Evolutionary conservation across 2,113 vertebrate genomes (phyloP).

Genomic region (Zeus faber): DNA sequence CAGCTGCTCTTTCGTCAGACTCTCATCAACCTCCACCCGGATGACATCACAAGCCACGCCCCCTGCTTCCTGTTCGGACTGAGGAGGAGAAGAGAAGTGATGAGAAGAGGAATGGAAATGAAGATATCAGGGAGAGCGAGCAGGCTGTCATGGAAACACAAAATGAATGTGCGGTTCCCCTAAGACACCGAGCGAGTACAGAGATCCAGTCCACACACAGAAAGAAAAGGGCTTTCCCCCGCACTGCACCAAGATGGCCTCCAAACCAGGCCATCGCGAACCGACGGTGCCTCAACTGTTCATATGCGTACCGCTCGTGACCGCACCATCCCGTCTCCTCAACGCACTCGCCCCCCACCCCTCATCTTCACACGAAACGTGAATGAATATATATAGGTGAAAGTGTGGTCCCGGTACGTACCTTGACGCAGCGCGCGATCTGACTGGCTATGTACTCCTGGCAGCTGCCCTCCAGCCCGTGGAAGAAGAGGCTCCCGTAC

Average conservation of each 20-base stretch:
- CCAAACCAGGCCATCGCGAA: too few relatives aligned
- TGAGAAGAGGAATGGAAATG: neutral
- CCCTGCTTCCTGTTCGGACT: slow-evolving; percentile 84
- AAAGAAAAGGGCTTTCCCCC: too few relatives aligned
- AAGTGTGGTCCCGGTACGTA: slow-evolving; percentile 7
- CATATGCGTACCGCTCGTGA: too few relatives aligned
- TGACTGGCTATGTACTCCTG: slow-evolving; percentile 85
- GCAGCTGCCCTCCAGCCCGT: slow-evolving; percentile 92
- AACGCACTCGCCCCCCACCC: too few relatives aligned
- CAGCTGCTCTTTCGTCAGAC: slow-evolving; percentile 88
- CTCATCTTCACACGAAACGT: too few relatives aligned
- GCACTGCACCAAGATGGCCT: too few relatives aligned
- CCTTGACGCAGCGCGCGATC: slow-evolving; percentile 82
- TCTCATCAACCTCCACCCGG: slow-evolving; percentile 81
- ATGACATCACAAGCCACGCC: slow-evolving; percentile 86
- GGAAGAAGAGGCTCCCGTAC: slow-evolving; percentile 91
- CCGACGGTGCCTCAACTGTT: too few relatives aligned
- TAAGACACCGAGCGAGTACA: too few relatives aligned
- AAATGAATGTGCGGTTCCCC: too few relatives aligned
- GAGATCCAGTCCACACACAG: too few relatives aligned
- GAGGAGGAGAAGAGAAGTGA: slow-evolving; percentile 15
- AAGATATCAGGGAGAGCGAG: slow-evolving; percentile 9
- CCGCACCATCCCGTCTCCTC: too few relatives aligned
- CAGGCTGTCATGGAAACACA: slow-evolving; percentile 60
- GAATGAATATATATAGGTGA: too few relatives aligned